Conservation (phyloP, 2,888 invertebrate genomes). For the Heteromurus nitidus region DNA sequence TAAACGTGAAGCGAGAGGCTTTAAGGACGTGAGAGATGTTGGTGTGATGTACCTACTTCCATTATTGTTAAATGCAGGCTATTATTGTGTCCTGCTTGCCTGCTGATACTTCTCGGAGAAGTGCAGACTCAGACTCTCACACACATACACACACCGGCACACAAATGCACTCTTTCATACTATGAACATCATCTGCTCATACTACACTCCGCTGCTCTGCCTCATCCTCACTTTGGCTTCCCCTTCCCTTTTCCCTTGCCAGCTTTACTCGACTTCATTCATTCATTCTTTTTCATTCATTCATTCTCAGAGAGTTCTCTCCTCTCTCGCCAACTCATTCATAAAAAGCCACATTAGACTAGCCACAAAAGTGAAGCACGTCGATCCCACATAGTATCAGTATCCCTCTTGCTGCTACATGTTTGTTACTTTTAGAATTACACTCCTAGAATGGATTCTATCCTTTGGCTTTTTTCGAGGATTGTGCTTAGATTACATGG, state of each 20-base stretch:
- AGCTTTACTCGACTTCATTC: conserved; percentile 34
- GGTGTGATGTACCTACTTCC: conserved; percentile 15
- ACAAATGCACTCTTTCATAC: conserved; percentile 7
- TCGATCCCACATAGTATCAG: not conserved
- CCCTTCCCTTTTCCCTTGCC: conserved; percentile 26
- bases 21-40: not conserved
- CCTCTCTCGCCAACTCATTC: conserved; percentile 46
- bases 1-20: not conserved
- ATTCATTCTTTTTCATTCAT: conserved; percentile 58
- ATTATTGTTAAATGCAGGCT: conserved; percentile 14
- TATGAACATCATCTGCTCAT: conserved; percentile 15
- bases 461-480: not conserved
- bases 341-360: conserved; percentile 41
- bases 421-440: not conserved
- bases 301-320: conserved; percentile 25
- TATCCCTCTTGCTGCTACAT: not conserved
- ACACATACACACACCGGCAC: not conserved
- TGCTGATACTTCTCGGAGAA: conserved; percentile 8
- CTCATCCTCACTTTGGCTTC: conserved; percentile 9
- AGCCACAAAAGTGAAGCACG: not conserved
- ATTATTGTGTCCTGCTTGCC: conserved; percentile 10
- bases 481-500: not conserved
- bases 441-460: no score
- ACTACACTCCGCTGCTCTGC: not conserved
- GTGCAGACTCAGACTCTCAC: not conserved